phyloP scores from a whole-genome alignment of 1,140 invertebrate genomes.

The Antheraea mylitta region DNA sequence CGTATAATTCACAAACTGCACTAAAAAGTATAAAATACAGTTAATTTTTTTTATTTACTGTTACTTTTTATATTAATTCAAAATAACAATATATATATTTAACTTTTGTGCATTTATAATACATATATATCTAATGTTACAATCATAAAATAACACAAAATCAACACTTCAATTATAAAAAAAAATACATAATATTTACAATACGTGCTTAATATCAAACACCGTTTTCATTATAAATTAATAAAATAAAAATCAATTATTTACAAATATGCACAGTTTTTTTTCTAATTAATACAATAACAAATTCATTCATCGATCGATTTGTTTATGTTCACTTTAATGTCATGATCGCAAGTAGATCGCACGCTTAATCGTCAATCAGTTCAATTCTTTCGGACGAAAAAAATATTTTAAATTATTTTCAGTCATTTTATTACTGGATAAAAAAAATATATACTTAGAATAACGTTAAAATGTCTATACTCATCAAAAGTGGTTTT shows the following conservation, averaged over 20 bases:
- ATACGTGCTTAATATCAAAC: background rate
- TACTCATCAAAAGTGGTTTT: background rate
- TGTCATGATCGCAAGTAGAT: background rate
- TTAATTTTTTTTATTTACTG: background rate
- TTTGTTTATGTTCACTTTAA: background rate
- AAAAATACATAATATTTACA: background rate
- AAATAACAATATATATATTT: background rate
- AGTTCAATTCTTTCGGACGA: background rate
- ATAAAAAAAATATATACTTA: background rate
- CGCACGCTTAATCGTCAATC: background rate
- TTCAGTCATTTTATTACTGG: background rate
- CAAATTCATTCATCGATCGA: no score
- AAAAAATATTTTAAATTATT: background rate
- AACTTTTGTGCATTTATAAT: background rate
- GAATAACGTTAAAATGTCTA: background rate
- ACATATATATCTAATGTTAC: background rate
- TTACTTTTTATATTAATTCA: background rate
- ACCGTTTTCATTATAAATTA: background rate
- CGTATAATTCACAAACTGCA: no score
- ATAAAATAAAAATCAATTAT: background rate
- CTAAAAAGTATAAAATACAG: no score
- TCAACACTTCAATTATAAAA: background rate
- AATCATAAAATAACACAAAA: background rate
- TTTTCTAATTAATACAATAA: background rate
- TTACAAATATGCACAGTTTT: constrained; percentile 1